These are phyloP conservation scores for Dryocosmus kuriphilus DNA, from an alignment of 2,888 invertebrate genomes.

Conservation along the genomic window DNA sequence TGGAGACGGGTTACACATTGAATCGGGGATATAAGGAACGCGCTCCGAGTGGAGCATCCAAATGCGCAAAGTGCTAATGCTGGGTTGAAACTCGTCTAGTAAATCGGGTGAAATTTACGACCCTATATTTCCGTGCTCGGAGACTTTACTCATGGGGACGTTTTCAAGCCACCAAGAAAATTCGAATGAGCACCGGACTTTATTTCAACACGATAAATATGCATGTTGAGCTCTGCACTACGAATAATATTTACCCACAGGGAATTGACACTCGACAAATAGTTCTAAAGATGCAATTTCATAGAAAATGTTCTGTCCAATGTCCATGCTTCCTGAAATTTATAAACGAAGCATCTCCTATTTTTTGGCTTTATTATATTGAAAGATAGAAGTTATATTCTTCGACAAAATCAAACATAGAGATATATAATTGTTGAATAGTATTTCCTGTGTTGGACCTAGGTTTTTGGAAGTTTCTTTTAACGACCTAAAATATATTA, in stretches of 20 bases:
- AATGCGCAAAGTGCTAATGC: slow-evolving; percentile 59
- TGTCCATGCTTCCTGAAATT: slow-evolving; percentile 1
- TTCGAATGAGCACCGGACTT: slow-evolving; percentile 45
- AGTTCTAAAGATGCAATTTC: slow-evolving; percentile 1
- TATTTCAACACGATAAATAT: slow-evolving; percentile 55
- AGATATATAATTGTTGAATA: too few species aligned
- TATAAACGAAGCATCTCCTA: background rate
- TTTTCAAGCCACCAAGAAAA: slow-evolving; percentile 45
- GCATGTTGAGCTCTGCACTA: slow-evolving; percentile 11
- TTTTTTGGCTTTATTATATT: background rate
- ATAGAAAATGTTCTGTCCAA: background rate
- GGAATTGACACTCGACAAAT: background rate
- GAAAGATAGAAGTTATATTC: background rate
- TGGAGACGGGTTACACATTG: slow-evolving; percentile 20
- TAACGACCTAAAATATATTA: too few species aligned
- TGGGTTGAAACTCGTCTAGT: slow-evolving; percentile 56
- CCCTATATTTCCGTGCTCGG: slow-evolving; percentile 51
- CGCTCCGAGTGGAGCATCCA: background rate
- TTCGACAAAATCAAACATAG: too few species aligned
- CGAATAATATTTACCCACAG: slow-evolving; percentile 17
- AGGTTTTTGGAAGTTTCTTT: too few species aligned
- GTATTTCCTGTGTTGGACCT: too few species aligned
- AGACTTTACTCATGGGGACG: slow-evolving; percentile 39
- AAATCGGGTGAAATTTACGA: slow-evolving; percentile 59
- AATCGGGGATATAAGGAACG: slow-evolving; percentile 32